Base-by-base conservation (phyloP, 2,113 vertebrate genomes). In the Rhinogobius similis region DNA sequence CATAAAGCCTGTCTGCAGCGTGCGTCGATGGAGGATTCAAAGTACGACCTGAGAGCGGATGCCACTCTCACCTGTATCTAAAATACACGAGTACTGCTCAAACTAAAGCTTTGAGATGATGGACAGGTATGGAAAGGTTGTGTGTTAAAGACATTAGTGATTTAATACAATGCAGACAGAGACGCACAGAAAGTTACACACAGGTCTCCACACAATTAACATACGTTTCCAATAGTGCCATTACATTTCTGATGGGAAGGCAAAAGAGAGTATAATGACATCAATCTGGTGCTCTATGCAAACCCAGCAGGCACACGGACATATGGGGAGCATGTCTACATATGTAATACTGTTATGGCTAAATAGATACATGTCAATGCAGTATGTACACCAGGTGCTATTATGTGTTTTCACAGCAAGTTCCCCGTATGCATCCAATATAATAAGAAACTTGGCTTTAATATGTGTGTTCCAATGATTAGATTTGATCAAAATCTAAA, bases 291-390 rank as follows among this genome's bases (percentile, higher is more conserved):
- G 89, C 84, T 84, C 88, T 83, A 84, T 87, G 84, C 82, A 88
- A 82, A 91, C 77, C 81, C 84, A 87, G 90, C 88, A 91, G 91
- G 89, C 90, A 93, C 89, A 89, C 78, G 82, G 88, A 92, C 85
- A 72, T 75, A 88, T 76, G 82, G 84, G 86, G 85, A 87, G 82
- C 86, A 90, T 82, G 83, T 86, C 10, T 63, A 86, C 81, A 82
- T 86, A 81, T 91, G 90, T 92, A 93, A 92, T 91, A 93, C 92
- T 92, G 92, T 90, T 89, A 90, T 91, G 90, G 89, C 87, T 91
- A 92, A 88, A 93, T 91, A 91, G 89, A 86, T 90, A 88, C 72
- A 90, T 87, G 88, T 83, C 85, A 78, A 89, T 89, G 88, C 89
- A 84, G 82, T 63, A 90, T 58, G 26, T 92, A 91, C 92, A 93